These are phyloP conservation scores for Carterocephalus palaemon DNA, from an alignment of 2,888 invertebrate species.

Conservation along the genomic window DNA sequence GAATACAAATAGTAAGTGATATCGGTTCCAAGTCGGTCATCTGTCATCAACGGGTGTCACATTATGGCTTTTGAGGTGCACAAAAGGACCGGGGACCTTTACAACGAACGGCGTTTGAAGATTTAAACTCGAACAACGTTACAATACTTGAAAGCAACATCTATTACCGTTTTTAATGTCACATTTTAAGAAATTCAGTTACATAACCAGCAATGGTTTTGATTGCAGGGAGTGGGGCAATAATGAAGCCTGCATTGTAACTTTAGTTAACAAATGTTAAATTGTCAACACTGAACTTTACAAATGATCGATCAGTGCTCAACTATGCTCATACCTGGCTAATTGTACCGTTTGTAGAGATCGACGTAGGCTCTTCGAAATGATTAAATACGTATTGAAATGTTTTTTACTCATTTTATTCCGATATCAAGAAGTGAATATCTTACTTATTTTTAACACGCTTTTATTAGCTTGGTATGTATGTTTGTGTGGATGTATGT, in stretches of 20 bases:
- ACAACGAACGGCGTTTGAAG: slow-evolving; percentile 11
- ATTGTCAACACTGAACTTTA: slow-evolving; percentile 14
- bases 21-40: slow-evolving; percentile 42
- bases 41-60: slow-evolving; percentile 71
- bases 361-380: neutral
- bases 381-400: neutral
- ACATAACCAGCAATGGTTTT: slow-evolving; percentile 11
- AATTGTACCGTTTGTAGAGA: slow-evolving; percentile 12
- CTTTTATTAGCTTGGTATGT: too few species aligned
- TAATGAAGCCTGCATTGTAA: neutral
- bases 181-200: neutral
- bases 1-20: slow-evolving; percentile 15
- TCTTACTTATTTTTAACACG: too few species aligned
- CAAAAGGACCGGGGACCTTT: slow-evolving; percentile 45
- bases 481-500: too few species aligned
- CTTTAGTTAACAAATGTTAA: slow-evolving; percentile 8
- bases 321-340: too few species aligned
- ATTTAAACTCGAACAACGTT: neutral
- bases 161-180: slow-evolving; percentile 4
- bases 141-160: neutral
- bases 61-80: slow-evolving; percentile 51
- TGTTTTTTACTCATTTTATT: too few species aligned
- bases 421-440: too few species aligned
- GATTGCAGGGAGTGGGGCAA: neutral
- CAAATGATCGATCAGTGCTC: slow-evolving; percentile 21